Base-by-base conservation (phyloP, 2,797 vertebrate species). In the Peromyscus attwateri region DNA sequence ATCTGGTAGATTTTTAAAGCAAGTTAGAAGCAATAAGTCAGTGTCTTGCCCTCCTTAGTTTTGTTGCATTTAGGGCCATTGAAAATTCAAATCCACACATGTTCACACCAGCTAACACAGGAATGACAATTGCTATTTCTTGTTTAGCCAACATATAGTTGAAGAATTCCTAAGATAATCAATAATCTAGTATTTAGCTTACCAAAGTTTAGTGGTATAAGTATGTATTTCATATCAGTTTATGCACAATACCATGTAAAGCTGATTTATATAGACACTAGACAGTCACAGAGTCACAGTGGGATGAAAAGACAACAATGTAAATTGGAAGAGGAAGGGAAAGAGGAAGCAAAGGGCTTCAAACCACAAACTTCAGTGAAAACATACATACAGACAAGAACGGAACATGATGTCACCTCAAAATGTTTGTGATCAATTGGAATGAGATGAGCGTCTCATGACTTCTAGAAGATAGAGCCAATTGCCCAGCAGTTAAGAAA, bases 1-100 rank as follows among this genome's bases (percentile, higher is more conserved):
- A 29, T 90, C 70, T 84, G 12, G 49, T 92, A 19, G 68, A 77
- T 87, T 95, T 95, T 95, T 60, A 89, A 77, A 70, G n/a, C 16
- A 70, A 37, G 31, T 40, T 12, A 68, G 37, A 94, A 92, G 16
- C 23, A 90, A 40, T 37, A 87, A 77, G 87, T 46, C 27, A 80
- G 13, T 89, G 34, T 91, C 27, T 76, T 89, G 81, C 0, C n/a
- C 14, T 89, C 88, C 55, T 92, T 92, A 85, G 75, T 52, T 90
- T 93, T 84, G 43, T 87, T 46, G 87, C 9, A 90, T 96, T 91
- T 89, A 68, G 93, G 77, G 12, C 12, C 92, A 21, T 73, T 43
- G 55, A 11, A 96, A 62, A 93, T 49, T 87, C 84, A 92, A 81
- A 68, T 89, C 73, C 79, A 37, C 64, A 0, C 49, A 16, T 29